Percentiles rank a stretch among this genome's conserved stretches.
phyloP scores from a whole-genome alignment of 2,888 invertebrate species.

The Cephus rjabovi region DNA sequence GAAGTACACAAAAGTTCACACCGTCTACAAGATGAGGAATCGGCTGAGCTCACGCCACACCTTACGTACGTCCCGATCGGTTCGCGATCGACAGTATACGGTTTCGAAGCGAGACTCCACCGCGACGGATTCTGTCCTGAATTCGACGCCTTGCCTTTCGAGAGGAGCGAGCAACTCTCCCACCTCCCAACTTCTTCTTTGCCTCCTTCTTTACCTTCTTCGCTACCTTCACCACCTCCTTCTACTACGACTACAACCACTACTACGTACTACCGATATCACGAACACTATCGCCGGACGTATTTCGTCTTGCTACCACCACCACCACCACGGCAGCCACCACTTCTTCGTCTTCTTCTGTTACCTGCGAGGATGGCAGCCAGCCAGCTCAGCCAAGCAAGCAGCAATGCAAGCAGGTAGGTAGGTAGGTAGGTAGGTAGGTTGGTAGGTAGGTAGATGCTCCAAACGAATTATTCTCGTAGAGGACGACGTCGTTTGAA shows the following conservation, averaged over 20 bases:
- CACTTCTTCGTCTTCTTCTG: constrained; percentile 12
- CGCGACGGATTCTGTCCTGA: constrained; percentile 53
- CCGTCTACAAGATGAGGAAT: not conserved
- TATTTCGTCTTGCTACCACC: not conserved
- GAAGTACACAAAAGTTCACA: not conserved
- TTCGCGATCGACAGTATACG: constrained; percentile 41
- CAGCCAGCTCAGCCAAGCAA: constrained; percentile 7
- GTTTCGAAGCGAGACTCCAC: constrained; percentile 37
- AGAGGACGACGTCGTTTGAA: constrained; percentile 22
- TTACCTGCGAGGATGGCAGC: constrained; percentile 34
- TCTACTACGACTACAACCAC: not conserved
- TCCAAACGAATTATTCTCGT: constrained; percentile 28
- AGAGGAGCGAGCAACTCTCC: constrained; percentile 20
- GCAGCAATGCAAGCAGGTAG: constrained; percentile 21
- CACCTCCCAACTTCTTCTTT: not conserved
- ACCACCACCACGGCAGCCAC: not conserved
- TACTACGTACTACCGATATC: not conserved
- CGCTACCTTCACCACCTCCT: not conserved
- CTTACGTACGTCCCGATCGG: constrained; percentile 42
- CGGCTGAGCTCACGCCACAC: constrained; percentile 45
- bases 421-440: constrained; percentile 30
- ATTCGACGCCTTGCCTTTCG: constrained; percentile 44
- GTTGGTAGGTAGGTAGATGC: constrained; percentile 21
- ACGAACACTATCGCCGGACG: not conserved
- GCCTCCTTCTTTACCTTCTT: constrained; percentile 2